These are phyloP conservation scores for Dasysyrphus albostriatus DNA, from an alignment of 2,888 invertebrate genomes.

Conservation along the genomic window DNA sequence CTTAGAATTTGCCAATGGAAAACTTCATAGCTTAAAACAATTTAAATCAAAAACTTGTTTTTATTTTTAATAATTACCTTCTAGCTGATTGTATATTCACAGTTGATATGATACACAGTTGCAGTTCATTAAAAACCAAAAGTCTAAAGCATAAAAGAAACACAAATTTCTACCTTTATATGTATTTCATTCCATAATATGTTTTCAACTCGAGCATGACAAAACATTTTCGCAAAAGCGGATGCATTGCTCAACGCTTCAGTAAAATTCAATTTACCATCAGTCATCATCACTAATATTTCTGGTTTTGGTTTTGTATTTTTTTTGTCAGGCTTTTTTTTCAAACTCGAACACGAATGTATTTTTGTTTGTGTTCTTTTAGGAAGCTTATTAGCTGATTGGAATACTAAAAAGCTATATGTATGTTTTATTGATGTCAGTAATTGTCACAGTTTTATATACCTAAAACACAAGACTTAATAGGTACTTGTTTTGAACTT, in stretches of 20 bases:
- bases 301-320: slow-evolving; percentile 11
- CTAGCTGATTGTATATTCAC: background rate
- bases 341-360: background rate
- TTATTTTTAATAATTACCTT: background rate
- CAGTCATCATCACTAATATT: slow-evolving; percentile 3
- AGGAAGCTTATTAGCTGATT: slow-evolving; percentile 39
- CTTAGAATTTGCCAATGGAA: no score
- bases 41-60: background rate
- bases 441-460: background rate
- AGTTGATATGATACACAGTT: background rate
- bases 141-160: slow-evolving; percentile 1
- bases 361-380: slow-evolving; percentile 23
- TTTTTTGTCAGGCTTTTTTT: slow-evolving; percentile 9
- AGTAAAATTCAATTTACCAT: slow-evolving; percentile 48
- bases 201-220: slow-evolving; percentile 62
- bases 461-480: background rate
- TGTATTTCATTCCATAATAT: slow-evolving; percentile 36
- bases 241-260: slow-evolving; percentile 71
- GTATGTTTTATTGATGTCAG: slow-evolving; percentile 27
- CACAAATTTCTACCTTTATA: slow-evolving; percentile 13
- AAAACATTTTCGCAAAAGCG: slow-evolving; percentile 67
- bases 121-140: background rate
- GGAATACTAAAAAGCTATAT: slow-evolving; percentile 56
- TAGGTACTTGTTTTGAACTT: slow-evolving; percentile 7
- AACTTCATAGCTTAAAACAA: no score